Percentiles rank a stretch among this genome's conserved stretches.
Conservation (phyloP, 2,888 invertebrate species). For the Timema cristinae region DNA sequence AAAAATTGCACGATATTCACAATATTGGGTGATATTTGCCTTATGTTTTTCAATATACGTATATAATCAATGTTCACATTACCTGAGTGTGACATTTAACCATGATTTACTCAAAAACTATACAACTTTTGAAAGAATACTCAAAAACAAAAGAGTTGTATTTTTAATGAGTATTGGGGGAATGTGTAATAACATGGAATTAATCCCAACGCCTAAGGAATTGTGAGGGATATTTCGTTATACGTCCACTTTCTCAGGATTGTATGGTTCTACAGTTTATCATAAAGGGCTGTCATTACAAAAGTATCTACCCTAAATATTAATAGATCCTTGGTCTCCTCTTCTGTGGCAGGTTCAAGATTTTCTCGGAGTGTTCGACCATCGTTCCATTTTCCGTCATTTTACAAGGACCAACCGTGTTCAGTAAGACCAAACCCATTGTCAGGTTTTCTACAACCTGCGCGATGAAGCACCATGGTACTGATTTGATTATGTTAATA, state of each 20-base stretch:
- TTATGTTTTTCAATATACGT: too few relatives aligned
- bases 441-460: slow-evolving; percentile 5
- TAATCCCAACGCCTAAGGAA: background rate
- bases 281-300: too few relatives aligned
- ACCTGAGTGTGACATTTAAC: background rate
- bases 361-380: background rate
- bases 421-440: background rate
- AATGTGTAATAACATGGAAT: background rate
- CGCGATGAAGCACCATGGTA: too few relatives aligned
- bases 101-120: background rate
- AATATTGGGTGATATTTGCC: too few relatives aligned
- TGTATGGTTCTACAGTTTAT: too few relatives aligned
- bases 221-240: background rate
- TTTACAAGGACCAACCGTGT: background rate
- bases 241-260: too few relatives aligned
- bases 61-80: background rate
- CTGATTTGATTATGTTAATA: slow-evolving; percentile 7
- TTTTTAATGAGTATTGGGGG: background rate
- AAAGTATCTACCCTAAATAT: too few relatives aligned
- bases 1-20: too few relatives aligned
- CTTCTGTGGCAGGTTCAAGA: too few relatives aligned
- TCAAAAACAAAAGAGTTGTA: background rate
- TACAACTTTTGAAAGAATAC: background rate
- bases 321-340: too few relatives aligned
- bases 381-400: background rate